These are phyloP conservation scores for Anarsia innoxiella DNA, from an alignment of 2,888 invertebrate species.

Conservation along the genomic window DNA sequence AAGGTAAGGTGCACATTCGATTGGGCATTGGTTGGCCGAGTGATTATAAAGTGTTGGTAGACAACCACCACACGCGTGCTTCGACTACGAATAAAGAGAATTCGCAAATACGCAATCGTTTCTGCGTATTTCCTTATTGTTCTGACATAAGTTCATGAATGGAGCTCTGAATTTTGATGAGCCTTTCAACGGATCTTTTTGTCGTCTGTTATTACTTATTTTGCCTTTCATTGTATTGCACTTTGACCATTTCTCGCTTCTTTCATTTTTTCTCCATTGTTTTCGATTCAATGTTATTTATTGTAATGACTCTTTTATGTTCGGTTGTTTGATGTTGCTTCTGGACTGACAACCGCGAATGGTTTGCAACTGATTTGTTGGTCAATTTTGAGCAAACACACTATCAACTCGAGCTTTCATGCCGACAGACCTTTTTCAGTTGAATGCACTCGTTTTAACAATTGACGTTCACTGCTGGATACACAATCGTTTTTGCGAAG, in stretches of 20 bases:
- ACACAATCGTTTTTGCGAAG: too few relatives aligned
- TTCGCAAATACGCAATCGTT: constrained; percentile 64
- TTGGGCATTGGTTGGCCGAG: constrained; percentile 29
- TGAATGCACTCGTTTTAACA: too few relatives aligned
- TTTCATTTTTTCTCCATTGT: neutral
- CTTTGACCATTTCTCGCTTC: constrained; percentile 29
- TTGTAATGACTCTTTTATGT: too few relatives aligned
- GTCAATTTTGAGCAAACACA: too few relatives aligned
- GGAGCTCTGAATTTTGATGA: constrained; percentile 57
- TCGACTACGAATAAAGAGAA: constrained; percentile 51
- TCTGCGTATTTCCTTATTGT: constrained; percentile 72
- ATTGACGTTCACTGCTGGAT: too few relatives aligned
- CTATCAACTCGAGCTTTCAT: too few relatives aligned
- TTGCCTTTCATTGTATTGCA: constrained; percentile 1
- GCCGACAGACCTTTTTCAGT: too few relatives aligned
- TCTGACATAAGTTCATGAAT: constrained; percentile 55
- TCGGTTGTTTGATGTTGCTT: too few relatives aligned
- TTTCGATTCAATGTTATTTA: neutral
- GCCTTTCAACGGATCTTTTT: constrained; percentile 23
- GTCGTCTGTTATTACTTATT: constrained; percentile 17
- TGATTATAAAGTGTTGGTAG: constrained; percentile 34
- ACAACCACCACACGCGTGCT: constrained; percentile 58
- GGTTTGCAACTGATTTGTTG: too few relatives aligned
- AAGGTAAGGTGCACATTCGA: constrained; percentile 39
- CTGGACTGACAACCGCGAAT: too few relatives aligned